Percentiles rank a stretch among this genome's conserved stretches.
Conservation (phyloP, 1,140 invertebrate species). For the Cydia pomonella region DNA sequence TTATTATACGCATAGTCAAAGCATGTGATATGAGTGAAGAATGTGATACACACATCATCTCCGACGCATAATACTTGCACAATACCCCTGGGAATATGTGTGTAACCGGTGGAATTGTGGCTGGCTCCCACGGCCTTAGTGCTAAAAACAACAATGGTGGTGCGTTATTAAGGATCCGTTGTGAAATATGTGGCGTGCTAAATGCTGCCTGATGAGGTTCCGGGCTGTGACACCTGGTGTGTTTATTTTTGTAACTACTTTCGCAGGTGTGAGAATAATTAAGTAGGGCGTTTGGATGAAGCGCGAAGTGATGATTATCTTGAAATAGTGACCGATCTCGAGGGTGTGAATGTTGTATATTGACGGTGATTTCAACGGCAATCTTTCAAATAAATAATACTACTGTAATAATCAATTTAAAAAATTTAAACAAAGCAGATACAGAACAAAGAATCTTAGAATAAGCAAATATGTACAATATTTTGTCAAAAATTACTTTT, state of each 20-base stretch:
- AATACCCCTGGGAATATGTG: conserved; percentile 26
- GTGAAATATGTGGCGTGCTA: conserved; percentile 29
- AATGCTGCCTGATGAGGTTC: conserved; percentile 14
- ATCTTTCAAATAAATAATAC: no score
- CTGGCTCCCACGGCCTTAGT: conserved; percentile 20
- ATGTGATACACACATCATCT: conserved; percentile 18
- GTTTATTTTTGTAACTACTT: background rate
- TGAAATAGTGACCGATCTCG: no score
- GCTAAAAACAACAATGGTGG: conserved; percentile 25
- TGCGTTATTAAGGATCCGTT: conserved; percentile 29
- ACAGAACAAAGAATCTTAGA: no score
- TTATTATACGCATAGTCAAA: background rate
- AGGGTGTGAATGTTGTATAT: no score
- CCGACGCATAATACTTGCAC: conserved; percentile 12
- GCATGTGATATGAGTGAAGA: background rate
- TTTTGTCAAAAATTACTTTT: no score
- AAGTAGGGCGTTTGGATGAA: no score
- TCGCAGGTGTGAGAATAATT: background rate
- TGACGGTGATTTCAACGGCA: no score
- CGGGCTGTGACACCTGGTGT: conserved; percentile 6
- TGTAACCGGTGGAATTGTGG: conserved; percentile 12
- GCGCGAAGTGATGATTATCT: no score
- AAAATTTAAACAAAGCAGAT: no score
- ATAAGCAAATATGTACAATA: no score
- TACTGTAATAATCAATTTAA: no score